Conservation (phyloP, 2,888 invertebrate genomes). For the Slavum lentiscoides region DNA sequence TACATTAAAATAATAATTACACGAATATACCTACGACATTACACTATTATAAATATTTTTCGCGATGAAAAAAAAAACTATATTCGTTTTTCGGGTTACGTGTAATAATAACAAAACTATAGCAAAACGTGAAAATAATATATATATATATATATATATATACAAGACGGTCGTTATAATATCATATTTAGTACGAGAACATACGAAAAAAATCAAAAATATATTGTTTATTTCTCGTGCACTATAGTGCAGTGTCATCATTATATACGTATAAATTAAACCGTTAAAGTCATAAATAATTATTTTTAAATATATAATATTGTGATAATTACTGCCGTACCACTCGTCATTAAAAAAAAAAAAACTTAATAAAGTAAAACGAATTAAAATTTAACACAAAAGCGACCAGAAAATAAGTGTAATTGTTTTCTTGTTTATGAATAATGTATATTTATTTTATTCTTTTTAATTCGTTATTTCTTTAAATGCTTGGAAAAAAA, state of each 20-base stretch:
- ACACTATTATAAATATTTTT: neutral
- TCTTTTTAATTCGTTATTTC: too few species aligned
- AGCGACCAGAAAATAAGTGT: neutral
- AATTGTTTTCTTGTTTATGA: neutral
- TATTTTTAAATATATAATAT: neutral
- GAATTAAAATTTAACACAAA: neutral
- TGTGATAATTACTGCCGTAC: neutral
- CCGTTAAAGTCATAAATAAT: neutral
- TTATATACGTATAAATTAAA: neutral
- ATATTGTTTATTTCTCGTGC: neutral
- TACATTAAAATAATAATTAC: neutral
- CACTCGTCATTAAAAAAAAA: neutral
- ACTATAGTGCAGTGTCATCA: neutral
- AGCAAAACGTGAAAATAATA: too few species aligned
- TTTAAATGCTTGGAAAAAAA: neutral
- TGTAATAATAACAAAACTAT: too few species aligned
- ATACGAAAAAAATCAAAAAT: neutral
- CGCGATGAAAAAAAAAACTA: neutral
- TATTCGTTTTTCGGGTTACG: neutral
- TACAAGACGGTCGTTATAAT: too few species aligned
- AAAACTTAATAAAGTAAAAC: neutral
- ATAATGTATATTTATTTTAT: conserved; percentile 14
- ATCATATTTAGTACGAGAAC: too few species aligned
- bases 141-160: too few species aligned
- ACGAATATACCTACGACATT: neutral